Base-by-base conservation (phyloP, 2,888 invertebrate genomes). In the Tetanocera ferruginea region DNA sequence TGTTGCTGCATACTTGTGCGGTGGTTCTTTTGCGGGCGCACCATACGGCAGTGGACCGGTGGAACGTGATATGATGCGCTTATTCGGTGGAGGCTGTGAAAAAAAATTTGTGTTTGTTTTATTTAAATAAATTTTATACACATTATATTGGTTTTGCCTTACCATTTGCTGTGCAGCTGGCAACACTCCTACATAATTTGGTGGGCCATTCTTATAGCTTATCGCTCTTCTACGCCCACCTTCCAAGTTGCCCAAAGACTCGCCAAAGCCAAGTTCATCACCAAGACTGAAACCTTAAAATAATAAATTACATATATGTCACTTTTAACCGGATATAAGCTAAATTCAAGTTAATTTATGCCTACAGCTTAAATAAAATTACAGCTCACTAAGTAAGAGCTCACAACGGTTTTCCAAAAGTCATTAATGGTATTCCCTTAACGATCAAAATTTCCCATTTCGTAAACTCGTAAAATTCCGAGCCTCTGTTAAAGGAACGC, bases 201-300 rank as follows among this genome's bases (percentile, higher is more conserved):
- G 90, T 2, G 91, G 91, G 0, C 89, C 90, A 84, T 92, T 92
- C 84, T 91, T 91, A 77, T 92, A 88, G 86, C 90, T 92, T 76
- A 94, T 92, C 0, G 94, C 94, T 76, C 95, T 91, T 80, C 95
- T 91, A 80, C 94, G 92, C 83, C 93, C 93, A 64, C 93, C 92
- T 86, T 96, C 96, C 83, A 93, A 87, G 87, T 95, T 96, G 1
- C 95, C 94, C 66, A 96, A 89, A 0, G 96, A 96, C 86, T 97
- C 95, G 82, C 93, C 92, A 86, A 97, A 96, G 34, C 96, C 96
- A 79, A 96, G 90, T 87, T 96, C 96, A 86, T 97, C 96, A 19
- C 96, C 96, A 19, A 96, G 90, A 86, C 95, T 95, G 89, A 97
- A 95, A 83, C 96, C 96, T 95, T 80, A 37, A 84, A 82, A 49